Evolutionary conservation across 2,888 invertebrate species (phyloP), one percentile per base, ranked within the genome.

Genomic region (Cephonodes hylas): DNA sequence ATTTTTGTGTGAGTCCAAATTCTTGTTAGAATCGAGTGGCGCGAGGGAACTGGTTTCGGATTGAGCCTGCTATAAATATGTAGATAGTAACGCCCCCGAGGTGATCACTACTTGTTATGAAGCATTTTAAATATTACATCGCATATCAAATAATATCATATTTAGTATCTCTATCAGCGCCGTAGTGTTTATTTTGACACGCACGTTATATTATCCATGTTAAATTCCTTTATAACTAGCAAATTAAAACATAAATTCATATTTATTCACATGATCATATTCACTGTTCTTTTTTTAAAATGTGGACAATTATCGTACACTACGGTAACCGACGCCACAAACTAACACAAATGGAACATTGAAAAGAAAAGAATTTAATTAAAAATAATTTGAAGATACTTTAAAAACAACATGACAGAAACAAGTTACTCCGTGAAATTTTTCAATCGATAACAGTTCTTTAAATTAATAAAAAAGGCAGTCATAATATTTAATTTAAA

Each of bases 1-100:
- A 90, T 91, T 89, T 90, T 89, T 84, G 89, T 87, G 85, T 81
- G 86, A 85, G 86, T 84, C 88, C 77, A 86, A 90, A 91, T 91
- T 90, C 89, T 90, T 89, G 91, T 90, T 90, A 90, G 90, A 89
- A 85, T 80, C 84, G 77, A 81, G 82, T 83, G 85, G 82, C 83
- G 81, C 81, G 84, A 78, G 75, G 77, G 70, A 91, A 91, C 89
- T 76, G 90, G 90, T 91, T 91, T 83, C 70, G 79, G 84, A 84
- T 82, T 83, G 85, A 88, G 85, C 84, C 84, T 86, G 81, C 81
- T 85, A 85, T 87, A 85, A 84, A 86, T 86, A 88, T 86, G 86
- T 86, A 84, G 86, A 88, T 85, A 86, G 86, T 83, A 73, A 89
- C 89, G 88, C 89, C 86, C 83, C 79, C 82, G 77, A 84, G 80